phyloP scores from a whole-genome alignment of 2,113 vertebrate genomes.

The Ochotona princeps region DNA sequence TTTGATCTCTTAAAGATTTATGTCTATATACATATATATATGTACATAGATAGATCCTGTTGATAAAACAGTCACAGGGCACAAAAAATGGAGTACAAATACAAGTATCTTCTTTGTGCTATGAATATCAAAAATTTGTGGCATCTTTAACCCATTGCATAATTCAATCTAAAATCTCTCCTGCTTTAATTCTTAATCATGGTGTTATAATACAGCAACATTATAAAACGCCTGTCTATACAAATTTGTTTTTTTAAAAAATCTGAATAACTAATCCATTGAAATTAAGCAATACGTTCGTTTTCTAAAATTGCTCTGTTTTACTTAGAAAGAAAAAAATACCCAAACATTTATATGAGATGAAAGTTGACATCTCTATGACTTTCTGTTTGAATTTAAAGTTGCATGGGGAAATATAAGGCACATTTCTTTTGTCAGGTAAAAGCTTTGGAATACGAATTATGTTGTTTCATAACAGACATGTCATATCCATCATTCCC shows the following conservation, averaged over 20 bases:
- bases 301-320: constrained; percentile 30
- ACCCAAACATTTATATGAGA: neutral
- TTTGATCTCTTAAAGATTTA: no score
- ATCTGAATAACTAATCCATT: neutral
- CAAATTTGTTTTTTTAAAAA: neutral
- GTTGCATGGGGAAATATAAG: neutral
- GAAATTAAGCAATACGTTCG: neutral
- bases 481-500: constrained; percentile 67
- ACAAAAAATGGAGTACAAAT: neutral
- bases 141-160: neutral
- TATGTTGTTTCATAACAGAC: constrained; percentile 33
- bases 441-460: constrained; percentile 58
- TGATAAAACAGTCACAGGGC: neutral
- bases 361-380: constrained; percentile 37
- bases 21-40: no score
- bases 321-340: neutral
- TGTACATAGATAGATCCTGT: no score
- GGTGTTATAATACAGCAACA: neutral
- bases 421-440: constrained; percentile 2
- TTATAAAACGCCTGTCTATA: neutral
- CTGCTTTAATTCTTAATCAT: neutral
- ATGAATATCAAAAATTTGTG: neutral
- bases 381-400: constrained; percentile 33
- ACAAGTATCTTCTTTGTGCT: neutral
- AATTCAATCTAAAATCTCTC: neutral